Conservation (phyloP, 1,140 invertebrate species). For the Panulirus ornatus region DNA sequence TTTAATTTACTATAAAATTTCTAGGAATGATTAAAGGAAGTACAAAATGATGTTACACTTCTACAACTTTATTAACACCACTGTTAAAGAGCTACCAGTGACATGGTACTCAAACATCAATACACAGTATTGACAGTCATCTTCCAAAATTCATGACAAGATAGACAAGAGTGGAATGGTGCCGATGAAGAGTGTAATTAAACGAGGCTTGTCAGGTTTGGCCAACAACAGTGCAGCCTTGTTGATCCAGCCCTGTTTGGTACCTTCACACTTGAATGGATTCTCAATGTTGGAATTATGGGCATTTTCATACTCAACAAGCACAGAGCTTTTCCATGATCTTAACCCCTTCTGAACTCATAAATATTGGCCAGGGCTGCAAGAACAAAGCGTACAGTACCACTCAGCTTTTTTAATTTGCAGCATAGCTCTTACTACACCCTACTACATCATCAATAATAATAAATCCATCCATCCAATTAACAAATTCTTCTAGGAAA, state of each 20-base stretch:
- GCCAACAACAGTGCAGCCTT: slow-evolving; percentile 33
- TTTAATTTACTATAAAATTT: no score
- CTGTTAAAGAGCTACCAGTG: slow-evolving; percentile 69
- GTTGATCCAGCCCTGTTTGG: not conserved
- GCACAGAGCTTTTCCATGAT: not conserved
- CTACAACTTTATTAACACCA: slow-evolving; percentile 69
- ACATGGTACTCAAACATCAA: slow-evolving; percentile 72
- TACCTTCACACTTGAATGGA: not conserved
- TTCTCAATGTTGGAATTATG: not conserved
- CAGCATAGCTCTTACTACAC: slow-evolving; percentile 48
- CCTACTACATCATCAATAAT: slow-evolving; percentile 13
- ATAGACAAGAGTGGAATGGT: slow-evolving; percentile 70
- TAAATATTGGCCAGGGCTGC: not conserved
- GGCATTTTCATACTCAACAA: not conserved
- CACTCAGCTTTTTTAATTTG: slow-evolving; percentile 18
- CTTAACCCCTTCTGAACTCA: not conserved
- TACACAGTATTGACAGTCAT: slow-evolving; percentile 71
- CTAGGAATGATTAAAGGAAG: not conserved
- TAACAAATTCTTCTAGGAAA: not conserved
- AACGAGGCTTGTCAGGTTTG: slow-evolving; percentile 46
- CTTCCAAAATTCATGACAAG: slow-evolving; percentile 58
- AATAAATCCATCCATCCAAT: slow-evolving; percentile 35
- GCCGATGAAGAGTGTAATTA: slow-evolving; percentile 65
- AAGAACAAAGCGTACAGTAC: slow-evolving; percentile 6
- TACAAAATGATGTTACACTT: slow-evolving; percentile 15